Evolutionary conservation across 2,797 vertebrate species (phyloP).

Genomic region (Sarcoramphus papa): DNA sequence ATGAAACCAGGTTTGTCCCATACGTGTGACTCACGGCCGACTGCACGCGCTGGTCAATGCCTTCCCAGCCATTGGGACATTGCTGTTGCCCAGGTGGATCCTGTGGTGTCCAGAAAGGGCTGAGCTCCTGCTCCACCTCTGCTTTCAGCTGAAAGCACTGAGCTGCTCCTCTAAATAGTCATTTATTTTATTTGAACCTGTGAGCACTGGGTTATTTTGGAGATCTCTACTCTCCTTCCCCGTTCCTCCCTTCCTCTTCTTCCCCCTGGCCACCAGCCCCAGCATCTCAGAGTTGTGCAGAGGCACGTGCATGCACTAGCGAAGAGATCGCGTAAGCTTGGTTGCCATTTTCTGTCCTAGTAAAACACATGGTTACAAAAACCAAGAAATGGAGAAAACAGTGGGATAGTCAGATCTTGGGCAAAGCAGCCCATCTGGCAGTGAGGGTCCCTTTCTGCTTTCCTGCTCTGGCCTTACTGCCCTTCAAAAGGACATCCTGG

Average conservation of each 20-base stretch:
- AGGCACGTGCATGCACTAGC: rapidly evolving
- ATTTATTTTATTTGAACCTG: not conserved
- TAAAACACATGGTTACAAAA: not conserved
- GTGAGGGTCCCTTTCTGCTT: not conserved
- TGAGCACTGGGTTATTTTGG: not conserved
- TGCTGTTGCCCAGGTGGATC: not conserved
- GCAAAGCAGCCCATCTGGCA: not conserved
- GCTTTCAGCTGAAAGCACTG: not conserved
- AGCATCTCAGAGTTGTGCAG: not conserved
- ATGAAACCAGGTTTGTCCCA: not conserved
- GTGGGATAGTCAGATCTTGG: not conserved
- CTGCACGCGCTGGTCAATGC: not conserved
- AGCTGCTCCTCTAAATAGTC: not conserved
- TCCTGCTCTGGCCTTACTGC: not conserved
- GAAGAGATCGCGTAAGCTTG: rapidly evolving
- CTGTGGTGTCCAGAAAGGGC: not conserved
- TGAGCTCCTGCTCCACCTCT: not conserved
- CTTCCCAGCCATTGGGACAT: not conserved
- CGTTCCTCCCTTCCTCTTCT: not conserved
- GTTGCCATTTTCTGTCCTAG: not conserved
- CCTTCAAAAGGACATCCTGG: not conserved
- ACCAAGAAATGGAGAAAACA: not conserved
- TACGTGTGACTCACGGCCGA: not conserved
- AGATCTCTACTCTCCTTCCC: not conserved
- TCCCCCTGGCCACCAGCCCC: not conserved